Percentiles rank a stretch among this genome's conserved stretches.
Evolutionary conservation across 2,888 invertebrate species (phyloP).

Genomic region (Trissolcus japonicus): DNA sequence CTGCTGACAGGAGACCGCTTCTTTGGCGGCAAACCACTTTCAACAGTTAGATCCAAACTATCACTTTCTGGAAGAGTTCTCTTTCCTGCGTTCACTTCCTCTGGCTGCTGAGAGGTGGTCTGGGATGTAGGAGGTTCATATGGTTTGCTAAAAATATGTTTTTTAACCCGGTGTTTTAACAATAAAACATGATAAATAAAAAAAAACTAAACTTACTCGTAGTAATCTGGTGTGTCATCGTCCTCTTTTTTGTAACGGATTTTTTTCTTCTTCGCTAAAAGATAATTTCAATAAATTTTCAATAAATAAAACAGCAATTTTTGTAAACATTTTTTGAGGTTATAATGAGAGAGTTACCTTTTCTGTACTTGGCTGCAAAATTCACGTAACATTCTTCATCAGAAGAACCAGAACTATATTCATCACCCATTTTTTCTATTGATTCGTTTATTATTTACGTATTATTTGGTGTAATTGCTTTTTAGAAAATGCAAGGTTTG

Average conservation of each 20-base stretch:
- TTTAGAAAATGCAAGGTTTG: neutral
- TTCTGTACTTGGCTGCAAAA: slow-evolving; percentile 27
- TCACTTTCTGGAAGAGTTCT: too few species aligned
- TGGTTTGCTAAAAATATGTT: too few species aligned
- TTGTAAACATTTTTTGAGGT: too few species aligned
- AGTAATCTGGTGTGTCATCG: slow-evolving; percentile 4
- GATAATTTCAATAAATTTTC: neutral
- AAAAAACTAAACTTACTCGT: slow-evolving; percentile 11
- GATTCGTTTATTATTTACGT: neutral
- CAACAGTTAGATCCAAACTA: too few species aligned
- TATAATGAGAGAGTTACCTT: slow-evolving; percentile 4
- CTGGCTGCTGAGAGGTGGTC: too few species aligned
- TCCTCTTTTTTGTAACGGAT: neutral
- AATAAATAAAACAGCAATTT: neutral
- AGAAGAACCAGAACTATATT: slow-evolving; percentile 21
- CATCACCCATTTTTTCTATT: slow-evolving; percentile 8
- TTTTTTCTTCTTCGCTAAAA: slow-evolving; percentile 9
- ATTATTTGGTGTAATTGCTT: neutral
- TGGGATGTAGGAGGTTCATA: too few species aligned
- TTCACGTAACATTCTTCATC: slow-evolving; percentile 61
- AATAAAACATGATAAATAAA: neutral
- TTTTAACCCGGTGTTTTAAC: too few species aligned
- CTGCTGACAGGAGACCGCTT: too few species aligned
- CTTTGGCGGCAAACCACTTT: too few species aligned
- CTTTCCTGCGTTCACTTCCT: too few species aligned